Evolutionary conservation across 1,140 invertebrate genomes (phyloP).

Genomic region (Ectropis grisescens): DNA sequence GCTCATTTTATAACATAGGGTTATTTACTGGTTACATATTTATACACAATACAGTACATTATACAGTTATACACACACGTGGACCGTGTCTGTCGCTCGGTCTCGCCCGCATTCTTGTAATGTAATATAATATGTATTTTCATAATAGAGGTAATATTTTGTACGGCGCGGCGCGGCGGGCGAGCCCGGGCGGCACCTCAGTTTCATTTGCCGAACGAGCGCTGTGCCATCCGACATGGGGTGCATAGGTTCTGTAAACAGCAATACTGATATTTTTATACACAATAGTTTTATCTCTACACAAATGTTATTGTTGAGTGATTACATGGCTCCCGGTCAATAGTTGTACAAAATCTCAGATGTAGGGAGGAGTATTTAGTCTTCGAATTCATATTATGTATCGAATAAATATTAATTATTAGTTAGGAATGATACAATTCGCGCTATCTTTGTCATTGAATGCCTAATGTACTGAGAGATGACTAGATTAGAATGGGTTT

Average conservation of each 20-base stretch:
- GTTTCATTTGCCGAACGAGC: conserved; percentile 50
- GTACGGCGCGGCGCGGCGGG: conserved; percentile 30
- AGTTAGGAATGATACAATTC: no score
- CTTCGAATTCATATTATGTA: conserved; percentile 31
- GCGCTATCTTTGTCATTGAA: no score
- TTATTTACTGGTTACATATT: conserved; percentile 66
- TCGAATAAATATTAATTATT: conserved; percentile 10
- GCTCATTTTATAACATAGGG: conserved; percentile 65
- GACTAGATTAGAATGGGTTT: no score
- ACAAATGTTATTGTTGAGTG: conserved; percentile 64
- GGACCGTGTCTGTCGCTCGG: no score
- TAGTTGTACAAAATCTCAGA: conserved; percentile 59
- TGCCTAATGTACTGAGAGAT: conserved; percentile 1
- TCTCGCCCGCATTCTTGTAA: conserved; percentile 22
- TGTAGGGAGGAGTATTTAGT: conserved; percentile 47
- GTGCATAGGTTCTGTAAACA: conserved; percentile 8
- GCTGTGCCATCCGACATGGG: conserved; percentile 5
- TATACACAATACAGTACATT: conserved; percentile 53
- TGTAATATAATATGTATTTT: conserved; percentile 46
- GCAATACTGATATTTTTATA: conserved; percentile 69
- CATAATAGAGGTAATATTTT: conserved; percentile 56
- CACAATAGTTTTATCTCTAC: conserved; percentile 67
- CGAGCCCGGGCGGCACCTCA: conserved; percentile 27
- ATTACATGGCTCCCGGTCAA: conserved; percentile 63
- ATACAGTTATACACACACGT: no score